These are phyloP conservation scores for Acropora yongei DNA, from an alignment of 64 coral and sea anemone species.

Conservation along the genomic window DNA sequence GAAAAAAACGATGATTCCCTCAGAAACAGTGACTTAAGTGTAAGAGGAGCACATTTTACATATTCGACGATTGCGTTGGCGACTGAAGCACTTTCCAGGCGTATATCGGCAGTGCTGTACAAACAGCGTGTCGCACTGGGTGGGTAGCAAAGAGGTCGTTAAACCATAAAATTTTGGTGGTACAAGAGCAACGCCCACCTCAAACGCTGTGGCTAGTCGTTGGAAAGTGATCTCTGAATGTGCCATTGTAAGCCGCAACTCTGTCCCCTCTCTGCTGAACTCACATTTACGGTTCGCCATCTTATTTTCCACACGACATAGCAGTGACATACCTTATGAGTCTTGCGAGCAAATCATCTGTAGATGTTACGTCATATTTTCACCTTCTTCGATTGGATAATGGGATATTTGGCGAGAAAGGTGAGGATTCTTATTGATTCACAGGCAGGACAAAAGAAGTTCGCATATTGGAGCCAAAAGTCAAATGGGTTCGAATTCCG, in stretches of 20 bases:
- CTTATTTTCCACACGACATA: too few relatives aligned
- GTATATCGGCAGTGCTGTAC: too few relatives aligned
- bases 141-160: too few relatives aligned
- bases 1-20: too few relatives aligned
- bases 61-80: too few relatives aligned
- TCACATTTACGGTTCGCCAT: too few relatives aligned
- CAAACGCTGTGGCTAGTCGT: not conserved
- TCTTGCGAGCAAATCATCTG: not conserved
- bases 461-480: not conserved
- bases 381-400: slow-evolving; percentile 11
- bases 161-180: too few relatives aligned
- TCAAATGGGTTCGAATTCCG: not conserved
- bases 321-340: not conserved
- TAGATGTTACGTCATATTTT: not conserved
- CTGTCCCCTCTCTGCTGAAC: too few relatives aligned
- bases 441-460: not conserved
- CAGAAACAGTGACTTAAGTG: too few relatives aligned
- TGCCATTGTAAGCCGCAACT: slow-evolving; percentile 1
- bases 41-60: too few relatives aligned
- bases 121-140: too few relatives aligned
- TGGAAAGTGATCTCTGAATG: not conserved
- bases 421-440: not conserved
- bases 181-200: not conserved
- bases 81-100: too few relatives aligned
- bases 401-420: slow-evolving; percentile 22